Evolutionary conservation across 2,888 invertebrate genomes (phyloP).

Genomic region (Diabrotica balteata): DNA sequence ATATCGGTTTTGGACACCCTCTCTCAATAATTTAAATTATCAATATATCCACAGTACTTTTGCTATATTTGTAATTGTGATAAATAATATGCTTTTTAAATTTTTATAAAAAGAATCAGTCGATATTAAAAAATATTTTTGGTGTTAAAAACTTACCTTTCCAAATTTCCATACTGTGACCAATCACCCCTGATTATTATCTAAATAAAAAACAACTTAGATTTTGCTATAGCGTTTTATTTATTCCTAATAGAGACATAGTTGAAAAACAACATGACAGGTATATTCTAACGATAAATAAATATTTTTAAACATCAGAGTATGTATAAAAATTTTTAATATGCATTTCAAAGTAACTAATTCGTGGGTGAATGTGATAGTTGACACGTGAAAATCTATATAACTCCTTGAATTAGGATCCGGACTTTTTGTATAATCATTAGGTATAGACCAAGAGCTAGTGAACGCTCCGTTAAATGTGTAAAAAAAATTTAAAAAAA

Average conservation of each 20-base stretch:
- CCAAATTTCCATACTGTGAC: conserved; percentile 4
- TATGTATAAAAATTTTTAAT: too few species aligned
- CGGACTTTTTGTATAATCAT: too few species aligned
- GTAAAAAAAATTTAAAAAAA: too few species aligned
- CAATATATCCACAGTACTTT: background rate
- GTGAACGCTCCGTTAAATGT: too few species aligned
- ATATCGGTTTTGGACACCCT: background rate
- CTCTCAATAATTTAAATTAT: background rate
- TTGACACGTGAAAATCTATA: too few species aligned
- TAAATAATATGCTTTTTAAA: conserved; percentile 6
- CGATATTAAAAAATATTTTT: conserved; percentile 7
- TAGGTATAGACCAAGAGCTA: too few species aligned
- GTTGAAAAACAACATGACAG: too few species aligned
- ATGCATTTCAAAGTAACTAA: too few species aligned
- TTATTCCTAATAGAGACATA: background rate
- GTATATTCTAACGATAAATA: background rate
- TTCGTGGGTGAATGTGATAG: too few species aligned
- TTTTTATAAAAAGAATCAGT: background rate
- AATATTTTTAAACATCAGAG: too few species aligned
- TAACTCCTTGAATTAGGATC: too few species aligned
- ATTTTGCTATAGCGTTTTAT: conserved; percentile 13
- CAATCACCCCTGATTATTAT: conserved; percentile 2
- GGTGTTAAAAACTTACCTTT: conserved; percentile 9
- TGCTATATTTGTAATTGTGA: conserved; percentile 12
- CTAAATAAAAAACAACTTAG: conserved; percentile 19